Conservation (phyloP, 2,797 vertebrate species). For the Natrix natrix region DNA sequence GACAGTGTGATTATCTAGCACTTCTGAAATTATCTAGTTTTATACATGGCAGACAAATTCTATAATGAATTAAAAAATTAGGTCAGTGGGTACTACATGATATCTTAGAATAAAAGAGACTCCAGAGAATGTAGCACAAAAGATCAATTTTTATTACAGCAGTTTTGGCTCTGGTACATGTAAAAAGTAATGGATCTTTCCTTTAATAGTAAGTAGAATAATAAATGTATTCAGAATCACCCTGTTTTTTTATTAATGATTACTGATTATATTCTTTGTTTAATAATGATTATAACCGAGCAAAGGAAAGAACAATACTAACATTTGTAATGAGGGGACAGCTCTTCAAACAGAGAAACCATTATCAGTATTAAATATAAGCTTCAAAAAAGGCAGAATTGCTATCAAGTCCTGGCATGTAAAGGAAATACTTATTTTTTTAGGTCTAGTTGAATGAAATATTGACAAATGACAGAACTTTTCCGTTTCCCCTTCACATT, state of each 20-base stretch:
- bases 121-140: constrained; percentile 39
- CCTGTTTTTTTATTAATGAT: constrained; percentile 10
- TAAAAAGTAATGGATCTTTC: background rate
- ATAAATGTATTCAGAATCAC: constrained; percentile 28
- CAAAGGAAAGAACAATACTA: background rate
- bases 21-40: constrained; percentile 35
- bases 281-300: constrained; percentile 19
- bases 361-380: background rate
- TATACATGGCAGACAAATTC: constrained; percentile 30
- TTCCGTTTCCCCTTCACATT: background rate
- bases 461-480: background rate
- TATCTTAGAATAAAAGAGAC: constrained; percentile 46
- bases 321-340: background rate
- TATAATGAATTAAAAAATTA: constrained; percentile 25
- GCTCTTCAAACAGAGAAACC: background rate
- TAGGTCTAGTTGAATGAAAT: background rate
- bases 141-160: constrained; percentile 37
- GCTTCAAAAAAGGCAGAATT: background rate
- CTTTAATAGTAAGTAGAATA: constrained; percentile 36
- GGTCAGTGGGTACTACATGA: constrained; percentile 9
- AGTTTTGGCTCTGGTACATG: constrained; percentile 31
- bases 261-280: constrained; percentile 25
- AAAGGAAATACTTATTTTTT: background rate
- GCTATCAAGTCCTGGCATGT: background rate
- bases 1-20: constrained; percentile 12